Evolutionary conservation across 2,113 vertebrate genomes (phyloP), one percentile per base, ranked within the genome.

Genomic region (Saguinus imperator): DNA sequence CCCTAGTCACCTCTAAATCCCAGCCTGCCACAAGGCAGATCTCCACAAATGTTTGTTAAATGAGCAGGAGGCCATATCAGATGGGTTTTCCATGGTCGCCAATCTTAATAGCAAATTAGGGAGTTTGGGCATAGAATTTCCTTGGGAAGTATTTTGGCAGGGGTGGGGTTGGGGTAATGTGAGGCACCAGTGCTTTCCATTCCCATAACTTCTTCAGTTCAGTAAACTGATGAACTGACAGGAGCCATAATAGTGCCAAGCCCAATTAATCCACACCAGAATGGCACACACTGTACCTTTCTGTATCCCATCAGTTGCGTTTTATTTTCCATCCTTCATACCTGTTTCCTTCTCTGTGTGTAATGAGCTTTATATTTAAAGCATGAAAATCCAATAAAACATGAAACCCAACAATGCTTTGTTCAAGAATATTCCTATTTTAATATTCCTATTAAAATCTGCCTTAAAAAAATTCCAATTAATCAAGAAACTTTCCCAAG

Each of bases 361-460:
- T 90, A 97, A 97, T 79, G 81, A 95, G 93, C 72, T 97, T 96
- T 93, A 96, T 87, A 90, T 95, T 95, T 97, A 96, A 98, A 98
- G 90, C 70, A 81, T 94, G 89, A 95, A 97, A 98, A 96, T 58
- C 94, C 83, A 96, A 75, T 97, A 97, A 97, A 98, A 96, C 90
- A 82, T 83, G 52, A 95, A 98, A 97, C 93, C 95, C 92, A 96
- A 94, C 87, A 92, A 72, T 91, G 80, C 61, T 97, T 96, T 97
- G 93, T 95, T 96, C 64, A 90, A 97, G 81, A 96, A 94, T 94
- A 93, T 82, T 66, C 92, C 90, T n/a, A 52, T 52, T 52, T 52
- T 52, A 16, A n/a, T n/a, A n/a, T n/a, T n/a, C n/a, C 17, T 52
- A 18, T 52, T 16, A 52, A 52, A 52, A 16, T 52, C 52, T 52